Percentiles rank a stretch among this genome's conserved stretches.
These are phyloP conservation scores for Panonychus citri DNA, from an alignment of 1,140 invertebrate species.

Conservation along the genomic window DNA sequence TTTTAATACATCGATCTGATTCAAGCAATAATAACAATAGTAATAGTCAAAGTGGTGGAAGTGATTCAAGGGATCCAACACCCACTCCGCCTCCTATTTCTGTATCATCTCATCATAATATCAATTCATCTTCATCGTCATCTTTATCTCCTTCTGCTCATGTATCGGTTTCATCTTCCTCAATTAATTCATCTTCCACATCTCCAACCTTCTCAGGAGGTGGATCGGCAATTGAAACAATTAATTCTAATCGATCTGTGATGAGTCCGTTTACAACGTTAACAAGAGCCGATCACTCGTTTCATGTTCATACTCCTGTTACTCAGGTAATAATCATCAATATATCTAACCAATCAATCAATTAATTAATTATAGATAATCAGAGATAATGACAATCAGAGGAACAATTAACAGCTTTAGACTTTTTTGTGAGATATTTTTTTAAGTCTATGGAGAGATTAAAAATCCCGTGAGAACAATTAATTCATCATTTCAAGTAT, in stretches of 20 bases:
- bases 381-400: no score
- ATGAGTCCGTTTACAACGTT: constrained; percentile 28
- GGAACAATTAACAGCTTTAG: no score
- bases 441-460: no score
- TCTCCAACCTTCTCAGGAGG: no score
- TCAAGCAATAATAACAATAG: not conserved
- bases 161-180: no score
- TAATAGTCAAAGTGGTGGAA: not conserved
- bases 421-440: no score
- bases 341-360: no score
- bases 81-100: not conserved
- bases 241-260: constrained; percentile 23
- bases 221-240: constrained; percentile 12
- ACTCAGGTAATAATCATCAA: constrained; percentile 61
- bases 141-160: no score
- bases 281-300: constrained; percentile 44
- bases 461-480: no score
- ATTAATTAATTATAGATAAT: no score
- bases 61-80: not conserved
- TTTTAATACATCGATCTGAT: not conserved
- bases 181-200: not conserved
- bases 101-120: not conserved
- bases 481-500: no score
- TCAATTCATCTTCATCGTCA: no score
- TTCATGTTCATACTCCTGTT: constrained; percentile 69